Evolutionary conservation across 2,888 invertebrate genomes (phyloP), one percentile per base, ranked within the genome.

Genomic region (Busseola fusca): DNA sequence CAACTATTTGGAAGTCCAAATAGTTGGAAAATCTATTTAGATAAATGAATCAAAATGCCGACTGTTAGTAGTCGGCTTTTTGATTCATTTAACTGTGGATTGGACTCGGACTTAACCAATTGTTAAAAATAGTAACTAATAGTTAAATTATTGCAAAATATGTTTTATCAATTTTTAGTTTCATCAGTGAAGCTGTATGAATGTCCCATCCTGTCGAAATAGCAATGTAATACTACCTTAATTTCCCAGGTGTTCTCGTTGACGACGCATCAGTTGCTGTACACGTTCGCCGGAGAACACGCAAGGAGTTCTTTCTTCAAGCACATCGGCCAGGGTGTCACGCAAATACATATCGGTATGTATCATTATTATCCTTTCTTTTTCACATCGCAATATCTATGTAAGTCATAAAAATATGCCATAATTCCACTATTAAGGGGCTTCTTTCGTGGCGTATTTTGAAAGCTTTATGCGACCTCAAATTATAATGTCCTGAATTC

Each of bases 241-340:
- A 7, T 52, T 40, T 68, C 92, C 12, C 92, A 99, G 98, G 98
- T 99, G 87, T 99, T 99, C 98, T 98, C 98, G 75, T 96, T 99
- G 85, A 97, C 97, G 74, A 97, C 98, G 66, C 98, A 99, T 89
- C 98, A 98, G 85, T 95, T 98, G 80, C 96, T 99, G 78, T 97
- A 98, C 90, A 97, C 98, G 69, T 98, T 99, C 91, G 97, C 98
- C 50, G 98, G 98, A 1, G 99, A 99, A 93, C 99, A 99, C 95
- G 98, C 99, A 45, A 97, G 98, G 83, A 98, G 99, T 80, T 98
- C 99, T 78, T 99, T 99, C 96, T 99, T 99, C 96, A 98, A 99
- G 91, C 99, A 99, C 92, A 99, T 99, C 89, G 99, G 99, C 48
- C 98, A 99, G 94, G 99, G 99, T 48, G 99, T 99, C 57, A 99